A percentile compares a stretch with the other conserved stretches of the same genome.
phyloP scores from a whole-genome alignment of 1,140 invertebrate species.

The Heliothis virescens region DNA sequence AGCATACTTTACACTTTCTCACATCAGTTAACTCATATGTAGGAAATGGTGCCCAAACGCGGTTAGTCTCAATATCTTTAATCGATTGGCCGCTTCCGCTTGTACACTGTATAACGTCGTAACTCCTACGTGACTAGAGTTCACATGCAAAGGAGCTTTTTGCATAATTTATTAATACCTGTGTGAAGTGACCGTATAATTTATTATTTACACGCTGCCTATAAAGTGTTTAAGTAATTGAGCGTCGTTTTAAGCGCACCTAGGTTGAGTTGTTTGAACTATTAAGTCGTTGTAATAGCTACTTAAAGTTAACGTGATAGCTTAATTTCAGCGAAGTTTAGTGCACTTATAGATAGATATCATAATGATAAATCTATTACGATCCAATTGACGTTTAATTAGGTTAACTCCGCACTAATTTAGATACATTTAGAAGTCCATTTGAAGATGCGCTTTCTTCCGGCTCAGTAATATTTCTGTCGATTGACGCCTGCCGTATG shows the following conservation, averaged over 20 bases:
- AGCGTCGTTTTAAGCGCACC: background rate
- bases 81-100: slow-evolving; percentile 36
- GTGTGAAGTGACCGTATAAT: slow-evolving; percentile 48
- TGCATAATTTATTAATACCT: slow-evolving; percentile 53
- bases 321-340: no score
- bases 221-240: slow-evolving; percentile 18
- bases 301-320: background rate
- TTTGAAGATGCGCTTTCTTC: slow-evolving; percentile 26
- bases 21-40: background rate
- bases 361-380: no score
- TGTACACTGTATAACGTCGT: slow-evolving; percentile 11
- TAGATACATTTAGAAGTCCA: background rate
- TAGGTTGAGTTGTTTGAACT: background rate
- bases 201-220: slow-evolving; percentile 34
- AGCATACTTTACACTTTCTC: background rate
- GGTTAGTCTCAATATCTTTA: slow-evolving; percentile 11
- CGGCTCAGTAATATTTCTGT: slow-evolving; percentile 25
- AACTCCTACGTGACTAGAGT: slow-evolving; percentile 39
- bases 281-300: background rate
- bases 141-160: slow-evolving; percentile 47
- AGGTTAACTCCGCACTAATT: background rate
- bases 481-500: slow-evolving; percentile 9
- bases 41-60: no score
- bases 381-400: slow-evolving; percentile 6
- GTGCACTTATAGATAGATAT: no score